Base-by-base conservation (phyloP, 2,113 vertebrate genomes). In the Vireo altiloquus region DNA sequence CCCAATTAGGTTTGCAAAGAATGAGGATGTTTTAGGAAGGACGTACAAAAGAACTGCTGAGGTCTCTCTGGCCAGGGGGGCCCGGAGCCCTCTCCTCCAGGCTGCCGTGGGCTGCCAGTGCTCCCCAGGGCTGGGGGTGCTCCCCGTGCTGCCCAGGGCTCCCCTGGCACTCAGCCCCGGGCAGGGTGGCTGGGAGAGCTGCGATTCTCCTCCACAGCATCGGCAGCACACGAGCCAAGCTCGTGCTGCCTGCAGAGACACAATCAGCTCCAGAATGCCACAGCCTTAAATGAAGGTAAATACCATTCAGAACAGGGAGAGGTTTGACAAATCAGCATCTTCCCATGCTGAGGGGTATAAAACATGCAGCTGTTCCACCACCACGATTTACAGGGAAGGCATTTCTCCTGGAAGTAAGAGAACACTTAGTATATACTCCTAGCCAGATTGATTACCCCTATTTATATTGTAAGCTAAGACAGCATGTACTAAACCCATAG, bases 391-490 rank as follows among this genome's bases (percentile, higher is more conserved):
- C 85, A 84, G 72, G 85, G 60, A 75, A 90, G 49, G 65, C 63
- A 81, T 87, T 92, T 95, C 88, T 95, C 57, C 86, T 90, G 86
- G 28, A 94, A 71, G 85, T 66, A 78, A 88, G 72, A 54, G 85
- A 94, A 86, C 57, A 53, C 80, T 89, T 28, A 60, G 53, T 89
- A 90, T 90, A 87, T 90, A 83, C 40, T 93, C 76, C 74, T 92
- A 69, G 76, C 64, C 90, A 84, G 94, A 94, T 50, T 94, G 89
- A 95, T 96, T 93, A 71, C 77, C 68, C 76, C 60, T 92, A 78
- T 86, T 93, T 95, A 94, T 81, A 93, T 6, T 86, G 86, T 89
- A 94, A 95, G 90, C 39, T 31, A 90, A 96, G 95, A 78, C 76
- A 93, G 89, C 89, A 83, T 39, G 10, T 74, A 78, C 85, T 81